Conservation (phyloP, 2,113 vertebrate genomes). For the Peromyscus leucopus region DNA sequence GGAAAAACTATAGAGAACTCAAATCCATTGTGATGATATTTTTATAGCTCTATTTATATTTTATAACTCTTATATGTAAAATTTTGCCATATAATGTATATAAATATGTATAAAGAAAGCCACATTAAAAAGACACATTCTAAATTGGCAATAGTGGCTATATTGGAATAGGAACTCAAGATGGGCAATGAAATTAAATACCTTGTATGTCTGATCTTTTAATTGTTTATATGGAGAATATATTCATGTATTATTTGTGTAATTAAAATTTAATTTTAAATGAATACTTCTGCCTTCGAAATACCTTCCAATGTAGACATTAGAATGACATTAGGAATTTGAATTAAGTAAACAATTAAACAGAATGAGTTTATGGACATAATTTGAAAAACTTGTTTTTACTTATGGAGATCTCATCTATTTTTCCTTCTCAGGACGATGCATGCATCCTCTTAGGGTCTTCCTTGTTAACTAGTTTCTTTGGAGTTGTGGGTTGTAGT, state of each 20-base stretch:
- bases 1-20: slow-evolving; percentile 26
- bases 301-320: slow-evolving; percentile 24
- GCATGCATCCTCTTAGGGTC: too few relatives aligned
- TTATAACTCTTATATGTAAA: neutral
- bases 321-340: neutral
- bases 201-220: slow-evolving; percentile 46
- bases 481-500: too few relatives aligned
- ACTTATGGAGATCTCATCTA: too few relatives aligned
- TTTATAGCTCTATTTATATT: neutral
- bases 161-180: slow-evolving; percentile 22
- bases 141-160: slow-evolving; percentile 30
- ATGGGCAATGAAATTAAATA: neutral
- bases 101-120: neutral
- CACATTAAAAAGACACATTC: neutral
- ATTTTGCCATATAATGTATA: slow-evolving; percentile 23
- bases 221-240: slow-evolving; percentile 36
- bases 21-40: neutral
- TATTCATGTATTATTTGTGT: slow-evolving; percentile 37
- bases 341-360: slow-evolving; percentile 60
- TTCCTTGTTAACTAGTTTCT: too few relatives aligned
- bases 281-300: slow-evolving; percentile 39
- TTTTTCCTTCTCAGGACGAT: too few relatives aligned
- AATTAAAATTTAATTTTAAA: slow-evolving; percentile 72
- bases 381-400: slow-evolving; percentile 30
- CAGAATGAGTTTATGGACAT: slow-evolving; percentile 37